Conservation (phyloP, 2,797 vertebrate genomes). For the Lithobates sylvaticus region DNA sequence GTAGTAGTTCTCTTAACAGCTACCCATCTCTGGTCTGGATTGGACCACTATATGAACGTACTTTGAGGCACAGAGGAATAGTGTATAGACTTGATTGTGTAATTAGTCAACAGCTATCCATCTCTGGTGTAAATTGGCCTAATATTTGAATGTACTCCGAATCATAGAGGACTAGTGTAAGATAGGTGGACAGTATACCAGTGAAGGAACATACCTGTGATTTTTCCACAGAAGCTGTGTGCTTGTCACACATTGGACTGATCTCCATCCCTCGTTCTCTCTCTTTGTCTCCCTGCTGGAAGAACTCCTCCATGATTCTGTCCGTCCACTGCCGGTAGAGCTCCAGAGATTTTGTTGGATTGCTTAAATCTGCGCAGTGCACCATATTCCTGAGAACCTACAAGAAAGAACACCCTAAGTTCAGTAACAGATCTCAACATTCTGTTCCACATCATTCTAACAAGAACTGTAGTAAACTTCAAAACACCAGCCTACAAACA, state of each 20-base stretch:
- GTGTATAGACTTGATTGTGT: background rate
- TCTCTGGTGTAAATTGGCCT: too few species aligned
- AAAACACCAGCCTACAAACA: background rate
- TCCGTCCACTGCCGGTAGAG: constrained; percentile 97
- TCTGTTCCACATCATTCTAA: background rate
- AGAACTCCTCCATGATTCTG: constrained; percentile 99
- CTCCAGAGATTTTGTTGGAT: constrained; percentile 96
- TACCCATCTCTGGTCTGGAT: too few species aligned
- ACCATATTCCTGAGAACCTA: constrained; percentile 98
- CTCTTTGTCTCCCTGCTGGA: constrained; percentile 97
- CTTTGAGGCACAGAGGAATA: too few species aligned
- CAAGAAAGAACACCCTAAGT: constrained; percentile 41
- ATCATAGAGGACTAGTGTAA: background rate
- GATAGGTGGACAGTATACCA: too few species aligned
- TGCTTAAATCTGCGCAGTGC: constrained; percentile 96
- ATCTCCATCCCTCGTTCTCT: constrained; percentile 97
- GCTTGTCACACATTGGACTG: constrained; percentile 98
- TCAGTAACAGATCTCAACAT: background rate
- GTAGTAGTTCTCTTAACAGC: too few species aligned
- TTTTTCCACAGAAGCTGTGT: constrained; percentile 96
- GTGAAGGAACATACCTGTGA: constrained; percentile 85
- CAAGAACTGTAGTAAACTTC: background rate
- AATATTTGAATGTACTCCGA: background rate
- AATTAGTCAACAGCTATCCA: too few species aligned
- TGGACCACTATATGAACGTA: background rate